Conservation (phyloP, 1,140 invertebrate genomes). For the Charaxes varanes region DNA sequence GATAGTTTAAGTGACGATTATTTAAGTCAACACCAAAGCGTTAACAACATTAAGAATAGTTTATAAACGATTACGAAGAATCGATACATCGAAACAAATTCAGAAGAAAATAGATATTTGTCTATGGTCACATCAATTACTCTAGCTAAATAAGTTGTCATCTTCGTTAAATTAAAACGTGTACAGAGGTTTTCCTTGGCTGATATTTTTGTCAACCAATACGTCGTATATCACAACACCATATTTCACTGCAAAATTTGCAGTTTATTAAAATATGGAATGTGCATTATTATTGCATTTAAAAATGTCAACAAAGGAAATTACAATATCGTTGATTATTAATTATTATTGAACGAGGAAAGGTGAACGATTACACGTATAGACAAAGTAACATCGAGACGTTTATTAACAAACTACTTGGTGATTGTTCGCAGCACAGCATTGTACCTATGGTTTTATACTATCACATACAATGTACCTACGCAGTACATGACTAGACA, state of each 20-base stretch:
- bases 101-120: too few relatives aligned
- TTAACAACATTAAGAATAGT: conserved; percentile 52
- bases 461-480: conserved; percentile 49
- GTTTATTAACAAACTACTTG: conserved; percentile 40
- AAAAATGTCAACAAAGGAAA: background rate
- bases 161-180: background rate
- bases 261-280: too few relatives aligned
- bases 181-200: too few relatives aligned
- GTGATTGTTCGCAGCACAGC: conserved; percentile 48
- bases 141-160: conserved; percentile 47
- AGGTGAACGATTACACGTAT: conserved; percentile 13
- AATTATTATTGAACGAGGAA: background rate
- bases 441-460: conserved; percentile 30
- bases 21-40: conserved; percentile 54
- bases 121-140: conserved; percentile 53
- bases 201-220: too few relatives aligned
- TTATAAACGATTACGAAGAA: too few relatives aligned
- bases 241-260: too few relatives aligned
- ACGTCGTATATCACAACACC: too few relatives aligned
- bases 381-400: conserved; percentile 38
- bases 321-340: background rate
- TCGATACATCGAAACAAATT: too few relatives aligned
- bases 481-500: conserved; percentile 55
- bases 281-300: conserved; percentile 1
- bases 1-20: conserved; percentile 54